A percentile compares a stretch with the other conserved stretches of the same genome.
Evolutionary conservation across 2,113 vertebrate species (phyloP).

Genomic region (Peromyscus leucopus): DNA sequence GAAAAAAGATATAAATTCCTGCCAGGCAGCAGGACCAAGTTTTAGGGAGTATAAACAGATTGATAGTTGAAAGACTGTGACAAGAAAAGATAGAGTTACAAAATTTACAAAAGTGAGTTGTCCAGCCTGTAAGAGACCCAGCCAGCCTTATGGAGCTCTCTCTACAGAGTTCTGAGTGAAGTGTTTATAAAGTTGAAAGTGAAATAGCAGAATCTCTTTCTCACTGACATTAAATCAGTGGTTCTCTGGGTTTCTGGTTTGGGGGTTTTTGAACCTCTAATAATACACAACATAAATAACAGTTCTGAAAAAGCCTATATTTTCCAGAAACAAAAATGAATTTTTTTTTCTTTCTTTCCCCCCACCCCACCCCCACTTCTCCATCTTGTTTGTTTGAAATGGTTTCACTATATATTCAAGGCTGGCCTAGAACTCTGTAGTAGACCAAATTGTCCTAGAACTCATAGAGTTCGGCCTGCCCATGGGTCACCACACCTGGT

Average conservation of each 20-base stretch:
- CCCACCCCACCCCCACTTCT: not conserved
- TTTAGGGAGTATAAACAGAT: constrained; percentile 46
- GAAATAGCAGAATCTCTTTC: not conserved
- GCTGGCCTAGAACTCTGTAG: not conserved
- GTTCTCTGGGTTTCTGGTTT: constrained; percentile 21
- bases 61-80: constrained; percentile 50
- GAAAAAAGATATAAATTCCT: constrained; percentile 24
- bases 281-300: not conserved
- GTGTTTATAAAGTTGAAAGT: constrained; percentile 17
- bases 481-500: not conserved
- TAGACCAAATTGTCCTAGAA: not conserved
- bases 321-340: constrained; percentile 36
- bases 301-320: not conserved
- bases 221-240: constrained; percentile 2
- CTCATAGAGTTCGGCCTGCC: not conserved
- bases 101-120: constrained; percentile 39
- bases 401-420: not conserved
- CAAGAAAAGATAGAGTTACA: not conserved
- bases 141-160: not conserved
- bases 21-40: not conserved
- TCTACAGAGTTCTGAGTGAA: not conserved
- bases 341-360: not conserved
- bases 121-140: not conserved
- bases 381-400: not conserved
- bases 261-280: not conserved